These are phyloP conservation scores for Drepana falcataria DNA, from an alignment of 2,888 invertebrate genomes.

Conservation along the genomic window DNA sequence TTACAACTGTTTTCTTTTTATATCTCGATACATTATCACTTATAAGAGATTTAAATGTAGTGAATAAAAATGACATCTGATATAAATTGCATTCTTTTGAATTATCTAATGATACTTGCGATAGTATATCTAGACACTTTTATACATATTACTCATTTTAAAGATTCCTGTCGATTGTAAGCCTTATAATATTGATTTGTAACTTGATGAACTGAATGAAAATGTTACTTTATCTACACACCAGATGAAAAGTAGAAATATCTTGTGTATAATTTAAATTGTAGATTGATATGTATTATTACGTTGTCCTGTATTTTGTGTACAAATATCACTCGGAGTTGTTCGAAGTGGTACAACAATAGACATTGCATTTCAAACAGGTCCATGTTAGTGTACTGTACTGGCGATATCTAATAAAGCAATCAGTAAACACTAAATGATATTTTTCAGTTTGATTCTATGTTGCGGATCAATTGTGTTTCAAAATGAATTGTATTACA, in stretches of 20 bases:
- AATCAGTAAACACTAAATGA: constrained; percentile 46
- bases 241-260: constrained; percentile 57
- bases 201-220: no score
- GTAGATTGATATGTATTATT: constrained; percentile 22
- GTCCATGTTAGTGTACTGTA: constrained; percentile 55
- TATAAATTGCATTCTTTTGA: neutral
- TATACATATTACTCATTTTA: neutral
- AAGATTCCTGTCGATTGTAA: neutral
- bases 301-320: constrained; percentile 57
- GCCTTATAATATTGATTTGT: no score
- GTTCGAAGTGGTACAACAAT: constrained; percentile 60
- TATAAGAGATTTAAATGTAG: constrained; percentile 30
- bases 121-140: no score
- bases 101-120: no score
- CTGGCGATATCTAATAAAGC: constrained; percentile 70
- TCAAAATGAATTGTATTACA: constrained; percentile 10
- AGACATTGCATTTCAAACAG: constrained; percentile 68
- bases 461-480: constrained; percentile 11
- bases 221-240: constrained; percentile 25
- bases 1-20: constrained; percentile 40
- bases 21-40: constrained; percentile 28
- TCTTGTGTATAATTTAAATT: constrained; percentile 23
- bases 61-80: constrained; percentile 22
- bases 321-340: constrained; percentile 64
- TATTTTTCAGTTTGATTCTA: constrained; percentile 30